Base-by-base conservation (phyloP, 2,888 invertebrate species). In the Protonemura montana region DNA sequence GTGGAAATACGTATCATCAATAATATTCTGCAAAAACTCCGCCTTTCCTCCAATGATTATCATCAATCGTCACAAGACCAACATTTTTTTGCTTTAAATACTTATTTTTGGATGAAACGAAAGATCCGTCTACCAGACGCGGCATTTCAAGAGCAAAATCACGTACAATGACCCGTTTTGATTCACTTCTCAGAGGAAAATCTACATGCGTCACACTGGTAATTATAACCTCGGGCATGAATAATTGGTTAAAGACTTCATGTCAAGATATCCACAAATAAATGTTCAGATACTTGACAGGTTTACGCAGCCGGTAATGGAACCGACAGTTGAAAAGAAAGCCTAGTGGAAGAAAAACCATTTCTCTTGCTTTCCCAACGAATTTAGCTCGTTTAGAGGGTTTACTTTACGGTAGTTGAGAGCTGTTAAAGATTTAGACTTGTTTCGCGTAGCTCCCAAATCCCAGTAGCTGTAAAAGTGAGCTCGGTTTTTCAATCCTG, bases 371-470 rank as follows among this genome's bases (percentile, higher is more conserved):
- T 59, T 59, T 59, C 21, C 59, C 59, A 59, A 10, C 59, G 59
- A 59, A 59, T 59, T 59, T 59, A 59, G 59, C 59, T 59, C 59
- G 21, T 59, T 59, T 59, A 59, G 21, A 59, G 59, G 59, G 59
- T 59, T 59, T 59, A 59, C 59, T 59, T 59, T 59, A 2, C 21
- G 59, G 59, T 10, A 21, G 59, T 21, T 59, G 59, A 59, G 21
- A 59, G 59, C 59, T 59, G 59, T 59, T 59, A 59, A 59, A 59
- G 59, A 59, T 59, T 59, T 59, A 59, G 59, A 59, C 59, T 59
- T 59, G 21, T 59, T 59, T 59, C 13, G 59, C 59, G 2, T 21
- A 59, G 59, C 59, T 59, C 59, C 16, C 59, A 59, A 59, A 59
- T 59, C 59, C 59, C 13, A 21, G 16, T 59, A 59, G 59, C 59